Percentiles rank a stretch among this genome's conserved stretches.
phyloP scores from a whole-genome alignment of 2,888 invertebrate genomes.

The Hemistola chrysoprasaria region DNA sequence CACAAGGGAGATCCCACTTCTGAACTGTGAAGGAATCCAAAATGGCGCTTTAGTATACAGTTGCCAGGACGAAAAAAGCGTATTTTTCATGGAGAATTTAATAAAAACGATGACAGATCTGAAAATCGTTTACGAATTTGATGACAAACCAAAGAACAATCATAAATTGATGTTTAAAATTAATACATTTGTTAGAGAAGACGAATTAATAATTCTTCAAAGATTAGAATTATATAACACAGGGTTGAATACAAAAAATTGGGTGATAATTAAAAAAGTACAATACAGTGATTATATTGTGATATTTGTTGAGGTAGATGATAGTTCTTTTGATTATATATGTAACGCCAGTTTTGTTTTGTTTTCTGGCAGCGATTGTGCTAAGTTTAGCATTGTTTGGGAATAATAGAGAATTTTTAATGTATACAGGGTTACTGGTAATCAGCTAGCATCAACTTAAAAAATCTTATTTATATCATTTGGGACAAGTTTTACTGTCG shows the following conservation, averaged over 20 bases:
- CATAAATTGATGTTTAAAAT: slow-evolving; percentile 40
- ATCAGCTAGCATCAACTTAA: too few relatives aligned
- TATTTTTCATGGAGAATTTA: slow-evolving; percentile 12
- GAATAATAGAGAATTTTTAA: too few relatives aligned
- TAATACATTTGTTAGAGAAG: slow-evolving; percentile 35
- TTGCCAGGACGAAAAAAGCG: slow-evolving; percentile 46
- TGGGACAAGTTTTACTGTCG: too few relatives aligned
- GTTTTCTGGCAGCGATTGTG: slow-evolving; percentile 51
- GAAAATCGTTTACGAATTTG: slow-evolving; percentile 1
- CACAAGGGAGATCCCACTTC: slow-evolving; percentile 36
- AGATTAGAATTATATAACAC: slow-evolving; percentile 48
- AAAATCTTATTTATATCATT: too few relatives aligned
- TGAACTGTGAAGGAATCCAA: slow-evolving; percentile 54
- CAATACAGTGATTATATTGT: slow-evolving; percentile 24
- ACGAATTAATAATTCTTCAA: slow-evolving; percentile 33
- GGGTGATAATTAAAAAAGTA: slow-evolving; percentile 37
- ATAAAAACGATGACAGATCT: slow-evolving; percentile 4
- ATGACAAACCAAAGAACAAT: background rate
- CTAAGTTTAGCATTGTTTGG: slow-evolving; percentile 42
- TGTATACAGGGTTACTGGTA: background rate
- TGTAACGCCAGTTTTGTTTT: slow-evolving; percentile 39
- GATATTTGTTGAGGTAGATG: slow-evolving; percentile 41
- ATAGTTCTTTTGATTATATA: slow-evolving; percentile 42
- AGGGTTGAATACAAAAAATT: slow-evolving; percentile 39
- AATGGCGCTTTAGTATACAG: slow-evolving; percentile 48